Evolutionary conservation across 2,113 vertebrate species (phyloP).

Genomic region (Chloropsis cyanopogon): DNA sequence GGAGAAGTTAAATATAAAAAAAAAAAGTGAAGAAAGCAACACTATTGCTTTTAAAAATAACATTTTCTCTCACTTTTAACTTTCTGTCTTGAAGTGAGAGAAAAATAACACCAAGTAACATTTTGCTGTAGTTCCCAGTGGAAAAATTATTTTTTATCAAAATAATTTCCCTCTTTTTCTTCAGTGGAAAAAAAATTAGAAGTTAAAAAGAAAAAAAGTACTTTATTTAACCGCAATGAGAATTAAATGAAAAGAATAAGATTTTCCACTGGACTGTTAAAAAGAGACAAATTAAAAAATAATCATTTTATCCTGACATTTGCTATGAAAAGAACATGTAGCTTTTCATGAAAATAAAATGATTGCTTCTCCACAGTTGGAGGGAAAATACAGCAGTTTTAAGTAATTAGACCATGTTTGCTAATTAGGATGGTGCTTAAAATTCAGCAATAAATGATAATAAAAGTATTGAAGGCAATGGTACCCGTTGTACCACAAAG

Average conservation of each 20-base stretch:
- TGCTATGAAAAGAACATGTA: not conserved
- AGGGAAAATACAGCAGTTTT: not conserved
- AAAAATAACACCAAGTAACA: not conserved
- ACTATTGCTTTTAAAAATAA: constrained; percentile 43
- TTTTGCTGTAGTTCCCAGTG: not conserved
- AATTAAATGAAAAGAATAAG: not conserved
- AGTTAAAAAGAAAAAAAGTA: not conserved
- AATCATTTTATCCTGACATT: not conserved
- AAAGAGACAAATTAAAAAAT: not conserved
- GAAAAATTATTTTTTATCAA: not conserved
- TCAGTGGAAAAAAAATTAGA: not conserved
- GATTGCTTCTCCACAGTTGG: not conserved
- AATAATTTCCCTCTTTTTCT: not conserved
- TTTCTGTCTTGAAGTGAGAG: not conserved
- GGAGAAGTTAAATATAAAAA: not conserved
- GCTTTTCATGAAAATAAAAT: not conserved
- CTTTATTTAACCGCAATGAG: not conserved
- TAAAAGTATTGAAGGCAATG: not conserved
- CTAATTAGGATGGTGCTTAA: not conserved
- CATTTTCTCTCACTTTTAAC: constrained; percentile 17
- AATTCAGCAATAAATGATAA: not conserved
- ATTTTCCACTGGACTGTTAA: not conserved
- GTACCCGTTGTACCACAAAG: not conserved
- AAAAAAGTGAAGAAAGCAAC: not conserved
- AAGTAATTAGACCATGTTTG: not conserved